Evolutionary conservation across 1,140 invertebrate species (phyloP).

Genomic region (Chironomus tepperi): DNA sequence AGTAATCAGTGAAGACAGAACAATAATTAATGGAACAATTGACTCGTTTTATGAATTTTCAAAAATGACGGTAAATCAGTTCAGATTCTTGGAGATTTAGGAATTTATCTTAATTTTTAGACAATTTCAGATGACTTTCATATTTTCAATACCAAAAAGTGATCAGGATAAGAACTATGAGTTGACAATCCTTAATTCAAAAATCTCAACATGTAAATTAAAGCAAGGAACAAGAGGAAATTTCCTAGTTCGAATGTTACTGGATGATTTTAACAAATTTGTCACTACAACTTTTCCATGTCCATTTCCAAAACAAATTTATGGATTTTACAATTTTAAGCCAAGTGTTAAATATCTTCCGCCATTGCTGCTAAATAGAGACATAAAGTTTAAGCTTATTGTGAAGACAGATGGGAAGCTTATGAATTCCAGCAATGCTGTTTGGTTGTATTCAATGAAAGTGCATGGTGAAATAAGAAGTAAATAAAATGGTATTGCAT

Average conservation of each 20-base stretch:
- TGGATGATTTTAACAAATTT: background rate
- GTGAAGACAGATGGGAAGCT: background rate
- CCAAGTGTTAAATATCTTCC: background rate
- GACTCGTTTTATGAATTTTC: background rate
- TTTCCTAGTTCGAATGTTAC: background rate
- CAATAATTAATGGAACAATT: background rate
- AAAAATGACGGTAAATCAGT: background rate
- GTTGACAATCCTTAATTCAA: background rate
- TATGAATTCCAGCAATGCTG: background rate
- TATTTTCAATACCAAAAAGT: background rate
- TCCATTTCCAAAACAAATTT: background rate
- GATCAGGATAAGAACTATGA: background rate
- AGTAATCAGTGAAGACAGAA: background rate
- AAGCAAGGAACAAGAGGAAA: background rate
- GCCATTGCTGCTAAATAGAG: background rate
- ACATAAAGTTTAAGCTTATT: background rate
- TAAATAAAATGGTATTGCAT: background rate
- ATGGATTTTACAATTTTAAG: constrained; percentile 1
- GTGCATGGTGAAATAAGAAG: background rate
- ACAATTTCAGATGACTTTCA: background rate
- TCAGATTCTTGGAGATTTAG: background rate
- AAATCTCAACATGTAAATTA: background rate
- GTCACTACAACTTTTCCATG: background rate
- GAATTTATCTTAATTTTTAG: background rate
- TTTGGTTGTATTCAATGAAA: background rate